Conservation (phyloP, 1,140 invertebrate species). For the Magallana gigas region DNA sequence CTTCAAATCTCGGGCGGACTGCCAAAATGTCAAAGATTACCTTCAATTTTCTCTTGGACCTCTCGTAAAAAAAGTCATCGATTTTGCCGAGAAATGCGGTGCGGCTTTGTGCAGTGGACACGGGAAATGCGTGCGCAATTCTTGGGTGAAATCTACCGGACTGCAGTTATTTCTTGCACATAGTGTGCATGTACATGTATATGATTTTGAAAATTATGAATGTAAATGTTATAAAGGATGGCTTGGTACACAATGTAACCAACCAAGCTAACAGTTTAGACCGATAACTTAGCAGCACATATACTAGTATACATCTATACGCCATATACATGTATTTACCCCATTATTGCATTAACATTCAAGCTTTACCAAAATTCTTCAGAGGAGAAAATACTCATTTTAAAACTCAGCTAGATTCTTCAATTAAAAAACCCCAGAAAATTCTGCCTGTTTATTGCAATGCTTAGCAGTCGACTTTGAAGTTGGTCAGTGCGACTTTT, state of each 20-base stretch:
- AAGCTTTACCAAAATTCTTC: too few species aligned
- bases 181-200: neutral
- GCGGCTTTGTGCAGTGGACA: neutral
- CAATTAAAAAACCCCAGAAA: too few species aligned
- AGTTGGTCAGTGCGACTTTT: neutral
- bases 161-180: neutral
- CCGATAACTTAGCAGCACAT: too few species aligned
- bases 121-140: constrained; percentile 19
- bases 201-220: constrained; percentile 37
- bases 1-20: constrained; percentile 17
- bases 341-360: too few species aligned
- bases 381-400: too few species aligned
- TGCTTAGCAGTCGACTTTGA: neutral
- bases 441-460: neutral
- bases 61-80: constrained; percentile 1
- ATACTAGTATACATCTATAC: too few species aligned
- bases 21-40: constrained; percentile 26
- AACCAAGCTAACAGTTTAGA: neutral
- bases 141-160: neutral
- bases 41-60: constrained; percentile 38
- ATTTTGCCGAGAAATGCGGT: constrained; percentile 13
- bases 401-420: too few species aligned
- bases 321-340: too few species aligned
- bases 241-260: constrained; percentile 7
- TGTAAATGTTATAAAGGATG: constrained; percentile 6